Evolutionary conservation across 2,113 vertebrate species (phyloP).

Genomic region (Mus spicilegus): DNA sequence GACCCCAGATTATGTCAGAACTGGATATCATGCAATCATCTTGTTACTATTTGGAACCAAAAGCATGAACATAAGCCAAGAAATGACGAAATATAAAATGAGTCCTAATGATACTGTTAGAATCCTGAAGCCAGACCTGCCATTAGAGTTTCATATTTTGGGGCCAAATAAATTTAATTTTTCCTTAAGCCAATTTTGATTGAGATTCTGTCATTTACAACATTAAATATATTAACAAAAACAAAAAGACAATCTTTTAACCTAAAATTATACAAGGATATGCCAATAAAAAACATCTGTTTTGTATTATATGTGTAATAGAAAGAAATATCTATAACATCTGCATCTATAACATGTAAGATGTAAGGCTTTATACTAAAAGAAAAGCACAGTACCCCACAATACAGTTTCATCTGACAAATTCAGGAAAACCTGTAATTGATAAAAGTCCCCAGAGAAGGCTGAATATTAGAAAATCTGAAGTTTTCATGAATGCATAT

Average conservation of each 20-base stretch:
- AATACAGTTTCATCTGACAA: slow-evolving; percentile 24
- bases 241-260: slow-evolving; percentile 36
- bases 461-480: neutral
- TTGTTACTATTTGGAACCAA: slow-evolving; percentile 54
- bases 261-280: neutral
- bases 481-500: neutral
- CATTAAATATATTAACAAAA: neutral
- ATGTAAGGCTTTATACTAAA: neutral
- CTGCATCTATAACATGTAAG: neutral
- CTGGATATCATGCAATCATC: slow-evolving; percentile 25
- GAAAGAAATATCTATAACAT: slow-evolving; percentile 1
- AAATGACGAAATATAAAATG: slow-evolving; percentile 22
- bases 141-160: slow-evolving; percentile 14
- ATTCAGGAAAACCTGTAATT: neutral
- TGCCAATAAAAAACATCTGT: slow-evolving; percentile 59
- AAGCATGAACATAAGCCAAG: slow-evolving; percentile 49
- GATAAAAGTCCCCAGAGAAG: neutral
- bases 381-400: neutral
- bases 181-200: slow-evolving; percentile 70
- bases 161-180: slow-evolving; percentile 55
- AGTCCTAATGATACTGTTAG: slow-evolving; percentile 44
- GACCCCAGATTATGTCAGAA: slow-evolving; percentile 5
- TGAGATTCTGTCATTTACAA: slow-evolving; percentile 60
- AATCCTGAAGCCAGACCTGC: slow-evolving; percentile 22
- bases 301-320: slow-evolving; percentile 13